Percentiles rank a stretch among this genome's conserved stretches.
These are phyloP conservation scores for Tipula vernalis DNA, from an alignment of 2,888 invertebrate genomes.

Conservation along the genomic window DNA sequence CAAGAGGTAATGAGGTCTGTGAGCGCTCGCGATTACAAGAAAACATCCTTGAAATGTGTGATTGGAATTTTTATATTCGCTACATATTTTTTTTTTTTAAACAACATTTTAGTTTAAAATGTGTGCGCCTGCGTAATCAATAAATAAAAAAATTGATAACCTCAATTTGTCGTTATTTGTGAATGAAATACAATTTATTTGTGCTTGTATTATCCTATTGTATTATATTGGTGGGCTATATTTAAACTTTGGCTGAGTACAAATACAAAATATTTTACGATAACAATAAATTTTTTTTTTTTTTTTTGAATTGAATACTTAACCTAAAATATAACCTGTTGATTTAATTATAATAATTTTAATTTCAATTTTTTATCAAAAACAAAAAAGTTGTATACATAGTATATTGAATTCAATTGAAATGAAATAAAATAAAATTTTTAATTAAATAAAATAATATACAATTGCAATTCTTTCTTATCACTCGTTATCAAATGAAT, in stretches of 20 bases:
- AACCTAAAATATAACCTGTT: conserved; percentile 4
- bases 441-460: neutral
- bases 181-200: neutral
- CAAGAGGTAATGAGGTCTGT: neutral
- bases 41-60: neutral
- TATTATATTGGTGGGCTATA: neutral
- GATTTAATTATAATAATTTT: neutral
- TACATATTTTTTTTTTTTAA: neutral
- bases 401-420: neutral
- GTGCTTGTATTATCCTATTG: neutral
- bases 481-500: neutral
- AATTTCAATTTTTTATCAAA: neutral
- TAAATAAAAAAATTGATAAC: neutral
- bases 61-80: neutral
- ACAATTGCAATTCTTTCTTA: neutral
- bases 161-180: neutral
- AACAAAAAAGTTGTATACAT: neutral
- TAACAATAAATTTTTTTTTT: neutral
- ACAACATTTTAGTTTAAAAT: neutral
- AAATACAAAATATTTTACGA: neutral
- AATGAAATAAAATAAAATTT: neutral
- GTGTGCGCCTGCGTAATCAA: neutral
- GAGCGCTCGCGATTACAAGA: neutral
- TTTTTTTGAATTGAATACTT: neutral
- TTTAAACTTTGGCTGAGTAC: neutral